Evolutionary conservation across 2,113 vertebrate genomes (phyloP).

Genomic region (Phaethon lepturus): DNA sequence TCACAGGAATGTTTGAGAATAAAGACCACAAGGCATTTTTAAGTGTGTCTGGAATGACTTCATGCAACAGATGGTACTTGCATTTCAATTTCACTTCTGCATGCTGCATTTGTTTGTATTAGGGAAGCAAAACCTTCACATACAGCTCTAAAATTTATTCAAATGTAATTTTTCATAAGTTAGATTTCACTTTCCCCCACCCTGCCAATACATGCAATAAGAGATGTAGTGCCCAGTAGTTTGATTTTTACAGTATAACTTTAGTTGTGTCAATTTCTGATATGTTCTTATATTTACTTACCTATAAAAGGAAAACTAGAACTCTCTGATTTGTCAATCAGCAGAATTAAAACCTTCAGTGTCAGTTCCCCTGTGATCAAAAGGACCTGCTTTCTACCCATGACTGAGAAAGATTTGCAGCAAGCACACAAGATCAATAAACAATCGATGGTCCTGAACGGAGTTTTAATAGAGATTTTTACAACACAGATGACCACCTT

Average conservation of each 20-base stretch:
- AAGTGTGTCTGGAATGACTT: slow-evolving; percentile 1
- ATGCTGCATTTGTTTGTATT: background rate
- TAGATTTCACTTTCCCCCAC: background rate
- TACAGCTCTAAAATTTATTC: background rate
- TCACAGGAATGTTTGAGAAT: background rate
- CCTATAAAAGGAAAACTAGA: background rate
- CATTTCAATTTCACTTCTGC: slow-evolving; percentile 22
- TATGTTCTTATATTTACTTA: background rate
- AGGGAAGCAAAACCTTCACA: background rate
- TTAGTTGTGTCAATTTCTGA: background rate
- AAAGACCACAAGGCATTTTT: slow-evolving; percentile 40
- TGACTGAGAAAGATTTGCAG: background rate
- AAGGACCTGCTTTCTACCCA: background rate
- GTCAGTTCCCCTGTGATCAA: background rate
- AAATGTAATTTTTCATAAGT: background rate
- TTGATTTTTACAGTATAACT: background rate
- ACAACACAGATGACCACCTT: background rate
- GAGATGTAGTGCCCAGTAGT: background rate
- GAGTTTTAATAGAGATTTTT: background rate
- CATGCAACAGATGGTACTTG: slow-evolving; percentile 47
- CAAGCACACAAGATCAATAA: background rate
- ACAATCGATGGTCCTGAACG: background rate
- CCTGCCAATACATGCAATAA: background rate
- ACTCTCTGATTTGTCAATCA: background rate
- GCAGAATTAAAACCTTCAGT: background rate